Evolutionary conservation across 2,797 vertebrate genomes (phyloP).

Genomic region (Chelidonichthys spinosus): DNA sequence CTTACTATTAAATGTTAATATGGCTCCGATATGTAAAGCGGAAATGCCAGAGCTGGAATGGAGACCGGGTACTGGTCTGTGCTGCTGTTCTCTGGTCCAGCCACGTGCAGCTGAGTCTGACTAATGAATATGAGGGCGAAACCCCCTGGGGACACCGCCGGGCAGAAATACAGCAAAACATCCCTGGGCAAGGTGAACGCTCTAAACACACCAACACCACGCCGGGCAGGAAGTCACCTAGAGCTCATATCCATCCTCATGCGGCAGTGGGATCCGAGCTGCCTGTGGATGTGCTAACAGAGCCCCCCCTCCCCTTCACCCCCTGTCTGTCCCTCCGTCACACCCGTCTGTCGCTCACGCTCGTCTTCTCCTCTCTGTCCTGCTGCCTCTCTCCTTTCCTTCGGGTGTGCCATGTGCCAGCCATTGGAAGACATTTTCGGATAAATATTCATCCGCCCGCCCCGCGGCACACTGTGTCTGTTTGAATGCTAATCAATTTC

Average conservation of each 20-base stretch:
- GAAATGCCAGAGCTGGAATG: background rate
- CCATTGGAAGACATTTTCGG: slow-evolving; percentile 63
- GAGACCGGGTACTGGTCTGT: slow-evolving; percentile 1
- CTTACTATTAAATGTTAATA: background rate
- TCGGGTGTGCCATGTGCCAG: slow-evolving; percentile 60
- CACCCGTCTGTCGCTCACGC: background rate
- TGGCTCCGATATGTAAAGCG: background rate
- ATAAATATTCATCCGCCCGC: slow-evolving; percentile 78
- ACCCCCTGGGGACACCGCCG: slow-evolving; percentile 47
- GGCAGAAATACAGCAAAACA: slow-evolving; percentile 67
- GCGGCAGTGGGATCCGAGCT: slow-evolving; percentile 26
- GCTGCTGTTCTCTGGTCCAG: slow-evolving; percentile 18
- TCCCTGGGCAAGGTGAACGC: slow-evolving; percentile 78
- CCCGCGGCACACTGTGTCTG: slow-evolving; percentile 71
- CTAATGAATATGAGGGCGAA: slow-evolving; percentile 77
- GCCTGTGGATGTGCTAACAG: slow-evolving; percentile 56
- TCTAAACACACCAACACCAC: slow-evolving; percentile 31
- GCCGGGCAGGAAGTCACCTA: slow-evolving; percentile 17
- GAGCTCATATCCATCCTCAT: slow-evolving; percentile 42
- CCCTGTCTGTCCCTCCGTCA: slow-evolving; percentile 14
- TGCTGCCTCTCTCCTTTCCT: slow-evolving; percentile 44
- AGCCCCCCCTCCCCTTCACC: background rate
- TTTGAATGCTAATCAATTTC: slow-evolving; percentile 83
- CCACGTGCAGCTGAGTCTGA: slow-evolving; percentile 39
- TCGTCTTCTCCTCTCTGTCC: slow-evolving; percentile 32